Percentiles rank a stretch among this genome's conserved stretches.
Conservation (phyloP, 2,113 vertebrate genomes). For the Callocephalon fimbriatum region DNA sequence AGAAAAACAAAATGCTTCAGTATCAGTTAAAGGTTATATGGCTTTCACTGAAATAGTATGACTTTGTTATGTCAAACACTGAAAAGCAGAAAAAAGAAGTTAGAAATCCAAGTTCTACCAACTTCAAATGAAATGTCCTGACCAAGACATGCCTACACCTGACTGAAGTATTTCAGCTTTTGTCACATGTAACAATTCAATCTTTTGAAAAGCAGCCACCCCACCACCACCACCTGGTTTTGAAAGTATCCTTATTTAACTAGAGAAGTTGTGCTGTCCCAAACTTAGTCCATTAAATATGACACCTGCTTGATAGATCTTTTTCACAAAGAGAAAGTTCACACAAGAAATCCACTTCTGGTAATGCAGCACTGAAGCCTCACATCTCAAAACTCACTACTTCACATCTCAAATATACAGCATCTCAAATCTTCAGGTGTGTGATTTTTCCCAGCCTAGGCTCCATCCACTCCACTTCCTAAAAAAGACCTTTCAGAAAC, state of each 20-base stretch:
- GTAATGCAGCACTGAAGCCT: not conserved
- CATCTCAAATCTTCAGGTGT: not conserved
- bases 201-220: not conserved
- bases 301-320: not conserved
- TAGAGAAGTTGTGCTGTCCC: not conserved
- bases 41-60: not conserved
- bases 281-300: not conserved
- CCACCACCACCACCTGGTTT: not conserved
- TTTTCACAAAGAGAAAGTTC: not conserved
- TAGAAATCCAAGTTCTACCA: not conserved
- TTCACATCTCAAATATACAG: not conserved
- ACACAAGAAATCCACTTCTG: not conserved
- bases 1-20: not conserved
- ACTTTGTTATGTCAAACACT: not conserved
- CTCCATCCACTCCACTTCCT: not conserved
- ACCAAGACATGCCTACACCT: not conserved
- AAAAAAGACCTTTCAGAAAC: constrained; percentile 15
- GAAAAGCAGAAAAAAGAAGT: not conserved
- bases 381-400: not conserved
- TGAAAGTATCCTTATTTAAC: not conserved
- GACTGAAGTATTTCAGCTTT: not conserved
- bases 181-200: not conserved
- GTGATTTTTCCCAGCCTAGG: not conserved
- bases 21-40: not conserved
- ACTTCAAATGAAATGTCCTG: not conserved